phyloP scores from a whole-genome alignment of 1,140 invertebrate species.

The Macrosteles quadrilineatus region DNA sequence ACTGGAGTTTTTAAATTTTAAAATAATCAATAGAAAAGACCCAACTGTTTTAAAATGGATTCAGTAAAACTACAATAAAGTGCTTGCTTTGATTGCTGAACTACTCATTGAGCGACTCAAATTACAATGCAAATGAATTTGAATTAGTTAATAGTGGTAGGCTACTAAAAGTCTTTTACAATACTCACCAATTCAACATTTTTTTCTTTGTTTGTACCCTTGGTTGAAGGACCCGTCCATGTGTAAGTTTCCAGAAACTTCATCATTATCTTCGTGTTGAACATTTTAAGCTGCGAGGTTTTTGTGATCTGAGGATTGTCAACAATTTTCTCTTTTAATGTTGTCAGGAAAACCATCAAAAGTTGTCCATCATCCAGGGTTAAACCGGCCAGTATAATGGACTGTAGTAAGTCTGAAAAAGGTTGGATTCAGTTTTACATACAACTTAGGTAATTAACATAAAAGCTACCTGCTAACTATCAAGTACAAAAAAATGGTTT shows the following conservation, averaged over 20 bases:
- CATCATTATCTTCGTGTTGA: slow-evolving; percentile 4
- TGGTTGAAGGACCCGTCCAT: background rate
- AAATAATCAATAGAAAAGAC: too few relatives aligned
- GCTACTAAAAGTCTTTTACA: too few relatives aligned
- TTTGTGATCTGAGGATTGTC: background rate
- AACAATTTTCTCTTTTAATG: background rate
- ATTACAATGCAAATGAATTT: too few relatives aligned
- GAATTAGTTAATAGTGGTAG: too few relatives aligned
- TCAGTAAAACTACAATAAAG: too few relatives aligned
- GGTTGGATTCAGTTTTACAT: background rate
- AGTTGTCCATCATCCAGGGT: background rate
- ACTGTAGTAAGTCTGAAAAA: background rate
- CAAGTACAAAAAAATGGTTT: background rate
- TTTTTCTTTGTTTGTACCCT: too few relatives aligned
- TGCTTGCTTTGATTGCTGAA: too few relatives aligned
- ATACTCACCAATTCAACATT: too few relatives aligned
- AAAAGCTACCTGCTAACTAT: background rate
- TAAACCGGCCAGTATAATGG: background rate
- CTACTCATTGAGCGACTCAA: too few relatives aligned
- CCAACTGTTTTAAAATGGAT: too few relatives aligned
- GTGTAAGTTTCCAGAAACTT: slow-evolving; percentile 3
- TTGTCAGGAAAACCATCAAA: background rate
- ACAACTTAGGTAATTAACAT: background rate
- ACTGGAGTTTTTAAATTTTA: too few relatives aligned
- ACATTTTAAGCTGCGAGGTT: background rate